A percentile compares a stretch with the other conserved stretches of the same genome.
Evolutionary conservation across 1,140 invertebrate species (phyloP).

Genomic region (Musca domestica): DNA sequence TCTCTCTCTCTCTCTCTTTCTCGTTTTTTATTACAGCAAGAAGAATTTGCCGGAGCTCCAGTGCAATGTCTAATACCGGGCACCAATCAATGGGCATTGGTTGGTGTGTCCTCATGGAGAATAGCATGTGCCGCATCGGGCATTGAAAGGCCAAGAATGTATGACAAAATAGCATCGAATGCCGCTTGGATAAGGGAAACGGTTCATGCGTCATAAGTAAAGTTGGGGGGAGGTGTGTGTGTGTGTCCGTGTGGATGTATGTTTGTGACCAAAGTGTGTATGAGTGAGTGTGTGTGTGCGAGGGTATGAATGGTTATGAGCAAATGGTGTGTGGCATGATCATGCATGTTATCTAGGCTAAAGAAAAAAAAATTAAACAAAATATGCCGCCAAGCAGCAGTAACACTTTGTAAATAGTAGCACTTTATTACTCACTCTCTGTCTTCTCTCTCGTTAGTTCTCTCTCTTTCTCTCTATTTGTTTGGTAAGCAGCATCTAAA

Average conservation of each 20-base stretch:
- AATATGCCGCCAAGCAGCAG: too few species aligned
- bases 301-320: too few species aligned
- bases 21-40: slow-evolving; percentile 62
- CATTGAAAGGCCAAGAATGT: slow-evolving; percentile 73
- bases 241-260: slow-evolving; percentile 4
- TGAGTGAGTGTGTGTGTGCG: not conserved
- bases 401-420: too few species aligned
- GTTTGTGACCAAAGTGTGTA: not conserved
- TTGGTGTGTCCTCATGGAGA: slow-evolving; percentile 76
- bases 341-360: too few species aligned
- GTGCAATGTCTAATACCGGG: slow-evolving; percentile 71
- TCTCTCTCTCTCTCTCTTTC: slow-evolving; percentile 11
- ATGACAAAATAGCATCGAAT: slow-evolving; percentile 77
- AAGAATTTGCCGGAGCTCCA: slow-evolving; percentile 82
- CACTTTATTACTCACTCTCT: too few species aligned
- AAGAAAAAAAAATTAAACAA: too few species aligned
- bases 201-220: slow-evolving; percentile 54
- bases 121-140: slow-evolving; percentile 72
- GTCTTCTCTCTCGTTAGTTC: too few species aligned
- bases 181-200: slow-evolving; percentile 77
- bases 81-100: slow-evolving; percentile 67
- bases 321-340: too few species aligned
- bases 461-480: too few species aligned
- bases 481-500: too few species aligned
- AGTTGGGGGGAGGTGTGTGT: not conserved